Evolutionary conservation across 2,888 invertebrate species (phyloP).

Genomic region (Callyntrura guangdongensis): DNA sequence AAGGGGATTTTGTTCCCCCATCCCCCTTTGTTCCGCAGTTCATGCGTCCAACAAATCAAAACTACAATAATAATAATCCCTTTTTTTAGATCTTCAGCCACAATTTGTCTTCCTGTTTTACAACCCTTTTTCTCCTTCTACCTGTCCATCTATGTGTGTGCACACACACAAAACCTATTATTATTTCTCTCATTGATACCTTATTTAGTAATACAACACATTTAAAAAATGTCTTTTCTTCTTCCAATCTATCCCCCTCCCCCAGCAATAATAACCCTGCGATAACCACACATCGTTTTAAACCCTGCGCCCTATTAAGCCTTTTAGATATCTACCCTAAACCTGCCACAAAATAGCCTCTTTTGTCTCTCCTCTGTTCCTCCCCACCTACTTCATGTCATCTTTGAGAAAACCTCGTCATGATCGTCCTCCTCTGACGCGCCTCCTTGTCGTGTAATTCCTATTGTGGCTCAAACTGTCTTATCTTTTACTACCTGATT

Average conservation of each 20-base stretch:
- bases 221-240: constrained; percentile 18
- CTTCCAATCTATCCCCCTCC: not conserved
- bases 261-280: constrained; percentile 1
- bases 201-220: not conserved
- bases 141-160: not conserved
- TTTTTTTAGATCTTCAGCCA: too few species aligned
- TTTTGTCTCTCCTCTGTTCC: too few species aligned
- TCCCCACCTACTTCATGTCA: constrained; percentile 14
- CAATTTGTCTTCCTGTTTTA: constrained; percentile 1
- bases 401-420: not conserved
- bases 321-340: too few species aligned
- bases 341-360: not conserved
- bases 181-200: constrained; percentile 1
- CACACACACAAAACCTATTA: not conserved
- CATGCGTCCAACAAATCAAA: not conserved
- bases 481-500: too few species aligned
- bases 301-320: too few species aligned
- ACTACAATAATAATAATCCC: not conserved
- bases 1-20: too few species aligned
- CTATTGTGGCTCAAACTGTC: not conserved
- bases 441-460: not conserved
- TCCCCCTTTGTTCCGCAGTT: too few species aligned
- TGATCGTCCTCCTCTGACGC: too few species aligned
- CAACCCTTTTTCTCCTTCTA: not conserved
- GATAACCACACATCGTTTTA: not conserved